phyloP scores from a whole-genome alignment of 1,140 invertebrate genomes.

The Adelges cooleyi region DNA sequence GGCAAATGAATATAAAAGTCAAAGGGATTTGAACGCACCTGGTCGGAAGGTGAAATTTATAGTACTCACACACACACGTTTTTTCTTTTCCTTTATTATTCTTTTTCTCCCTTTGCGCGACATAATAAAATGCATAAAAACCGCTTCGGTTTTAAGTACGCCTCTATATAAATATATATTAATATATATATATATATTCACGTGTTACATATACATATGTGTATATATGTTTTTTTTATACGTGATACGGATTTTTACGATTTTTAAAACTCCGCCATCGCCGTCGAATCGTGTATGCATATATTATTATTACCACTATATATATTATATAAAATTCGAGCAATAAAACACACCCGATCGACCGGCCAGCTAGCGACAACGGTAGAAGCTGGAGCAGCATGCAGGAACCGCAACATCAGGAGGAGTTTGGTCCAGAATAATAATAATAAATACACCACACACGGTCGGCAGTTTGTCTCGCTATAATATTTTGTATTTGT shows the following conservation, averaged over 20 bases:
- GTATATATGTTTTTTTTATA: neutral
- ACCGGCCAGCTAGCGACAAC: neutral
- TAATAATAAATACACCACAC: too few relatives aligned
- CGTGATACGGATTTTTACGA: conserved; percentile 26
- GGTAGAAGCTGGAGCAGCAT: too few relatives aligned
- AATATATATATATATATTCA: neutral
- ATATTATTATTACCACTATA: too few relatives aligned
- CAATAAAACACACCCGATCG: conserved; percentile 25
- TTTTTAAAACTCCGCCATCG: conserved; percentile 19
- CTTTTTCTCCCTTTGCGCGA: neutral
- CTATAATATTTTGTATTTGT: too few relatives aligned
- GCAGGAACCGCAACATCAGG: too few relatives aligned
- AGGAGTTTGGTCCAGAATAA: too few relatives aligned
- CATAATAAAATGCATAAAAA: conserved; percentile 16
- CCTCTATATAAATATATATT: neutral
- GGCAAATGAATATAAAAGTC: conserved; percentile 25
- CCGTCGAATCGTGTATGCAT: conserved; percentile 17
- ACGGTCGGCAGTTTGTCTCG: too few relatives aligned
- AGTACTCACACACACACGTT: neutral
- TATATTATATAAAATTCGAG: conserved; percentile 7
- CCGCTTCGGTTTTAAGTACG: conserved; percentile 22
- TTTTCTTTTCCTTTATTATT: conserved; percentile 1
- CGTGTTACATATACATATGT: neutral
- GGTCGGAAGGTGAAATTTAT: conserved; percentile 28
- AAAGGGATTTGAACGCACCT: conserved; percentile 23